phyloP scores from a whole-genome alignment of 1,140 invertebrate species.

The Atta cephalotes region DNA sequence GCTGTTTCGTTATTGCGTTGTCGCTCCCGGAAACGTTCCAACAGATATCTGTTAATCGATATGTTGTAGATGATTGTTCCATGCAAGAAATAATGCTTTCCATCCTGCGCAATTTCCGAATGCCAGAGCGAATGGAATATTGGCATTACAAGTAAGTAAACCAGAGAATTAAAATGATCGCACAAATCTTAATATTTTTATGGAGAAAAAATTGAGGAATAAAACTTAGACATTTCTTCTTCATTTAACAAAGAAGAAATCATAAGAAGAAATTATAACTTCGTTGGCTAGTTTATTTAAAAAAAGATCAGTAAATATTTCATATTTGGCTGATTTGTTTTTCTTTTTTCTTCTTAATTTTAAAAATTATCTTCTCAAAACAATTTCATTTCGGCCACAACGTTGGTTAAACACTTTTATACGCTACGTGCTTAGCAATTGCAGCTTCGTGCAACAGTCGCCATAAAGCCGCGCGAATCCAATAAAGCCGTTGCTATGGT shows the following conservation, averaged over 20 bases:
- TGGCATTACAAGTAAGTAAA: neutral
- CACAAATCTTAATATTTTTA: neutral
- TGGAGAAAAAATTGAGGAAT: neutral
- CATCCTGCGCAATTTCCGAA: neutral
- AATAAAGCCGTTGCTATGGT: conserved; percentile 30
- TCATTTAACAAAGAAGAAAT: neutral
- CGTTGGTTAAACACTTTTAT: neutral
- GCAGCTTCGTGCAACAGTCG: conserved; percentile 7
- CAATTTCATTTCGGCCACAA: neutral
- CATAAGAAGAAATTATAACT: neutral
- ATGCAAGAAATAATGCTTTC: neutral
- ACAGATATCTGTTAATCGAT: neutral
- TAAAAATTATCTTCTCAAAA: neutral
- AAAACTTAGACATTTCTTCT: neutral
- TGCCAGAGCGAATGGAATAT: neutral
- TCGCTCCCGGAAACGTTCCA: neutral
- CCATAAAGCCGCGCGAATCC: conserved; percentile 37
- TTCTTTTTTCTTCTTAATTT: neutral
- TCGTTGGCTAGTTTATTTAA: neutral
- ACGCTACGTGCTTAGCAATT: conserved; percentile 34
- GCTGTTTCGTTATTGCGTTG: neutral
- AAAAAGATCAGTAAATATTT: neutral
- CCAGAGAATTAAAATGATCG: neutral
- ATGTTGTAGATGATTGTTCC: neutral
- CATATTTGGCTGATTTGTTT: neutral